phyloP scores from a whole-genome alignment of 2,888 invertebrate genomes.

The Leptothorax acervorum region DNA sequence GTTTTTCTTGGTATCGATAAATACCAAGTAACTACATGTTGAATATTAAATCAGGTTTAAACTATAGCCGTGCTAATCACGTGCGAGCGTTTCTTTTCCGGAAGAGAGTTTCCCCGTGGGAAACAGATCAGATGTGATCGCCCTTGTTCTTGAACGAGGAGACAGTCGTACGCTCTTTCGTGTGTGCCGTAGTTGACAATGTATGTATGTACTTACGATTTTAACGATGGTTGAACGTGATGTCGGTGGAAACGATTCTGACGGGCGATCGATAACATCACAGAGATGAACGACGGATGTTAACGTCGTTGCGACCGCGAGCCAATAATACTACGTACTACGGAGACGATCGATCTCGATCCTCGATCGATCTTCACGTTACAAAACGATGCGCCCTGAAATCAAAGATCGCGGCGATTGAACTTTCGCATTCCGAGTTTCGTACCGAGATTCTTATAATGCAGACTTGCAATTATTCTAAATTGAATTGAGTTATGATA shows the following conservation, averaged over 20 bases:
- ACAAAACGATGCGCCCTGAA: conserved; percentile 3
- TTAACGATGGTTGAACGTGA: conserved; percentile 62
- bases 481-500: background rate
- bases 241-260: conserved; percentile 48
- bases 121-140: conserved; percentile 24
- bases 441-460: background rate
- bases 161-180: conserved; percentile 56
- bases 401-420: conserved; percentile 31
- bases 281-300: conserved; percentile 42
- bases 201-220: conserved; percentile 72
- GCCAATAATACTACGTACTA: conserved; percentile 55
- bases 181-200: conserved; percentile 65
- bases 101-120: conserved; percentile 5
- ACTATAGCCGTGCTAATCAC: conserved; percentile 26
- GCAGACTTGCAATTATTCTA: background rate
- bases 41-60: background rate
- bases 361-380: conserved; percentile 29
- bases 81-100: conserved; percentile 16
- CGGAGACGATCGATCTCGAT: conserved; percentile 50
- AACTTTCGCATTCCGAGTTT: conserved; percentile 22
- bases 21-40: background rate
- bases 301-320: conserved; percentile 59
- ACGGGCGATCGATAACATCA: conserved; percentile 54
- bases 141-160: conserved; percentile 43
- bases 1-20: background rate